Evolutionary conservation across 92 coral and sea anemone species (phyloP), one percentile per base, ranked within the genome.

Genomic region (Diadumene lineata): DNA sequence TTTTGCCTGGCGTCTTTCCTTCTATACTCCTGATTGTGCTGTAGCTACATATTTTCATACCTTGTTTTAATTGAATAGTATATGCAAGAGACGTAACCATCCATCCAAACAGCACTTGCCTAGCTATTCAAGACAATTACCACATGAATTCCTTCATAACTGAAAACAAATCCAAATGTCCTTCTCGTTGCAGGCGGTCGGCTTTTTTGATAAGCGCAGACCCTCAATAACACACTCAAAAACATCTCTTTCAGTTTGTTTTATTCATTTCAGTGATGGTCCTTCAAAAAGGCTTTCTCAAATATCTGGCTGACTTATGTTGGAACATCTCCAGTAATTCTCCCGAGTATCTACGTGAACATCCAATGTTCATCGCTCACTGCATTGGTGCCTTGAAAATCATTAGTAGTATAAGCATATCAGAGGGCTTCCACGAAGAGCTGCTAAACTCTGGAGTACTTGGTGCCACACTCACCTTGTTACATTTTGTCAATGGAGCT

Each of bases 331-430:
- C 92, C 4, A 78, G 77, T 43, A 83, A 85, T 84, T 83, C 99
- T 15, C 77, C 86, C 53, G 89, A 86, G 73, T 91, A 92, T 43
- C 87, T 96, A 11, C 82, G 99, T 48, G 92, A 97, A 18, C 85
- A 92, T 55, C 92, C 99, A 58, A 83, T 96, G 60, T 84, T 90
- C 34, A 79, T 92, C 50, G 99, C 99, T 1, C 99, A 96, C 70
- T 86, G 97, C 38, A 92, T 96, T 64, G 99, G 99, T 30, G 99
- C 99, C 30, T 79, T 96, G 91, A 96, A 92, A 82, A 92, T 90
- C 32, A 70, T 92, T 26, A 79, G 96, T 22, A 92, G 93, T 9
- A 84, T 96, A 43, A 86, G 97, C 34, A 82, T 96, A 63, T 69
- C 97, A 23, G 85, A 92, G 53, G 79, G 70, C 9, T 81, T 75